Evolutionary conservation across 2,888 invertebrate genomes (phyloP).

Genomic region (Pammene fasciana): DNA sequence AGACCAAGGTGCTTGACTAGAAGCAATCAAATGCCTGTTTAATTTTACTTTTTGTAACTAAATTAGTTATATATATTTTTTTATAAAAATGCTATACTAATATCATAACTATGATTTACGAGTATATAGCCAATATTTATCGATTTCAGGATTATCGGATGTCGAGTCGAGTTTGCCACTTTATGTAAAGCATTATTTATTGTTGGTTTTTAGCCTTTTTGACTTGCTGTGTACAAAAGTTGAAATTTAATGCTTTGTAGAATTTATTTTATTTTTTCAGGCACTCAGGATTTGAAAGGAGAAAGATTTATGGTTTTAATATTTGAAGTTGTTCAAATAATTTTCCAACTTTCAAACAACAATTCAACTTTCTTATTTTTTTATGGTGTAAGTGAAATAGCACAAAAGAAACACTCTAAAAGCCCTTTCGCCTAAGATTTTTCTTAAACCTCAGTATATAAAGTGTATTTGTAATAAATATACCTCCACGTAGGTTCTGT

Average conservation of each 20-base stretch:
- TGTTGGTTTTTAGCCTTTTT: constrained; percentile 2
- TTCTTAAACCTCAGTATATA: too few species aligned
- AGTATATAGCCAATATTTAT: constrained; percentile 1
- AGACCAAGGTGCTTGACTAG: too few species aligned
- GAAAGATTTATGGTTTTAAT: constrained; percentile 19
- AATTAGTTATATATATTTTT: too few species aligned
- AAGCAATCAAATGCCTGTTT: too few species aligned
- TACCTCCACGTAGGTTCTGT: too few species aligned
- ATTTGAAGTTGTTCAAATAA: background rate
- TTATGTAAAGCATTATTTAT: constrained; percentile 12
- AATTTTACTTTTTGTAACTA: too few species aligned
- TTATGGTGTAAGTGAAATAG: background rate
- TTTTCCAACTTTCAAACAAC: too few species aligned
- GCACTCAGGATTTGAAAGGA: background rate
- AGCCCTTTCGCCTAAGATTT: too few species aligned
- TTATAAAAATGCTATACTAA: too few species aligned
- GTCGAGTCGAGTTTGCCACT: background rate
- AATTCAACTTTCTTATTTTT: background rate
- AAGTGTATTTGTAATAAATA: too few species aligned
- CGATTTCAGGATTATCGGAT: constrained; percentile 1
- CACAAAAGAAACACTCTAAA: too few species aligned
- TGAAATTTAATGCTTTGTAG: constrained; percentile 1
- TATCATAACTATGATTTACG: too few species aligned
- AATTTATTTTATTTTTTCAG: constrained; percentile 1
- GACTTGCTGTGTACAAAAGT: background rate